These are phyloP conservation scores for Zaprionus ornatus DNA, from an alignment of 1,140 invertebrate species.

Conservation along the genomic window DNA sequence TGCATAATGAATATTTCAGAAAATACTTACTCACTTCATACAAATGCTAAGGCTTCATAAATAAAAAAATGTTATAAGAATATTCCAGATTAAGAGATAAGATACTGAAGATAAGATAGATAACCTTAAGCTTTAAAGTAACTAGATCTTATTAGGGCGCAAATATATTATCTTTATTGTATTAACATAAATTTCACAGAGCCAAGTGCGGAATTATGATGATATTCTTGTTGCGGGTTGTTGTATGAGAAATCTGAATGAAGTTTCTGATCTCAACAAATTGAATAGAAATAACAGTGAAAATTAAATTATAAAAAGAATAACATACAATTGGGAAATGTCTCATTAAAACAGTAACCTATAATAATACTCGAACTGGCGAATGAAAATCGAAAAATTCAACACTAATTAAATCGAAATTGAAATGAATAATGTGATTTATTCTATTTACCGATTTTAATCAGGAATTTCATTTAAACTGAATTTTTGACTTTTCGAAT, in stretches of 20 bases:
- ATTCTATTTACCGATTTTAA: not conserved
- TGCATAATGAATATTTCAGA: not conserved
- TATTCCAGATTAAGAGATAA: not conserved
- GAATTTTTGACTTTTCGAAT: not conserved
- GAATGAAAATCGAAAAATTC: too few species aligned
- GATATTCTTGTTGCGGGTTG: not conserved
- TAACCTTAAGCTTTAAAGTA: not conserved
- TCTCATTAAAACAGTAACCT: not conserved
- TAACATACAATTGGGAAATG: not conserved
- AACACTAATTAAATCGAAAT: not conserved
- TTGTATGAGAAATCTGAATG: not conserved
- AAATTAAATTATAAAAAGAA: not conserved
- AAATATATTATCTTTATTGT: not conserved
- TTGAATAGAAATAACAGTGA: not conserved
- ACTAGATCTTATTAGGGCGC: not conserved
- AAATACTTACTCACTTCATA: not conserved
- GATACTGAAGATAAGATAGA: not conserved
- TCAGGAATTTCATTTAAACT: not conserved
- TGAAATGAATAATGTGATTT: not conserved
- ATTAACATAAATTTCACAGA: not conserved
- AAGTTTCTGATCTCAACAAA: not conserved
- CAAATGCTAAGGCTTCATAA: not conserved
- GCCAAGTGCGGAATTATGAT: too few species aligned
- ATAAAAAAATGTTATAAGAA: not conserved
- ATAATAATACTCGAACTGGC: not conserved